A percentile compares a stretch with the other conserved stretches of the same genome.
Conservation (phyloP, 1,140 invertebrate species). For the Eueides isabella region DNA sequence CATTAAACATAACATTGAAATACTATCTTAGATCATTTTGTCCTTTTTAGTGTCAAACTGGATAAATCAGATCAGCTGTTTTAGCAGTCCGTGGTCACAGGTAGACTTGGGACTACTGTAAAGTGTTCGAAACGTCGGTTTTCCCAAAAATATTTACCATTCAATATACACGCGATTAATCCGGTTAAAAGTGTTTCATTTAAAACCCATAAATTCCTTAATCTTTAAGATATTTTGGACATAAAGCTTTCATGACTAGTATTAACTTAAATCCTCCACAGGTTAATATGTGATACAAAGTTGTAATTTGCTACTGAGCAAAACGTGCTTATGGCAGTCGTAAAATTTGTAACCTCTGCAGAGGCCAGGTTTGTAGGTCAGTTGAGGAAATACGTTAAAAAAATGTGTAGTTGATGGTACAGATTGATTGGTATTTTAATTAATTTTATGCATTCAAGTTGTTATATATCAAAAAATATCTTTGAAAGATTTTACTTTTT, state of each 20-base stretch:
- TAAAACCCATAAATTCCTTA: background rate
- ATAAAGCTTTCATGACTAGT: background rate
- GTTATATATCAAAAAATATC: too few species aligned
- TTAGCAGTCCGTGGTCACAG: too few species aligned
- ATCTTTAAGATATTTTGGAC: background rate
- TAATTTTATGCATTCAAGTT: background rate
- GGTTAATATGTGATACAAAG: slow-evolving; percentile 18
- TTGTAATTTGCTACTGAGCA: slow-evolving; percentile 14
- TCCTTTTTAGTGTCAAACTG: too few species aligned
- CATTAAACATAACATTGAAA: too few species aligned
- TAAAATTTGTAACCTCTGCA: slow-evolving; percentile 13
- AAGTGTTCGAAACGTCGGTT: too few species aligned
- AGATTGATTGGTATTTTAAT: background rate
- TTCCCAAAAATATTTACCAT: too few species aligned
- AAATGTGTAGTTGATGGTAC: background rate
- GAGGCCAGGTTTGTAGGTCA: slow-evolving; percentile 29
- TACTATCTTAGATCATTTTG: too few species aligned
- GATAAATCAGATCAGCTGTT: too few species aligned
- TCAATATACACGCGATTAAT: too few species aligned
- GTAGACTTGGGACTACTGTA: too few species aligned
- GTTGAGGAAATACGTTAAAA: slow-evolving; percentile 22
- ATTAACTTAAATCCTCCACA: slow-evolving; percentile 2
- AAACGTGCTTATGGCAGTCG: slow-evolving; percentile 8
- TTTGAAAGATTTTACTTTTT: too few species aligned
- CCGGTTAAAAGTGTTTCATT: too few species aligned